Evolutionary conservation across 2,888 invertebrate genomes (phyloP).

Genomic region (Tiliacea aurago): DNA sequence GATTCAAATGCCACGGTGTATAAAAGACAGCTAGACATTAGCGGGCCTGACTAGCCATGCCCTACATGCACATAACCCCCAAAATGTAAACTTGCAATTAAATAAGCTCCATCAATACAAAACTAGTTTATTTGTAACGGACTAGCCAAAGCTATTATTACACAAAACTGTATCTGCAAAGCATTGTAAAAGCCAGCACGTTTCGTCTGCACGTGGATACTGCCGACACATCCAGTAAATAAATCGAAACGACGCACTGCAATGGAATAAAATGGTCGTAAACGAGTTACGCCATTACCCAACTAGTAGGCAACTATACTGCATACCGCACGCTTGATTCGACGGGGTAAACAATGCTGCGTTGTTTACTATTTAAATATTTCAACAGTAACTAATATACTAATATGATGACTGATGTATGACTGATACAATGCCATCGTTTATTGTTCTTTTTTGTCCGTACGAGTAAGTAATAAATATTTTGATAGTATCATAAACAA

Average conservation of each 20-base stretch:
- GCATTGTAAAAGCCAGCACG: constrained; percentile 23
- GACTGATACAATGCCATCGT: neutral
- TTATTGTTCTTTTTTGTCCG: neutral
- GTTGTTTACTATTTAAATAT: constrained; percentile 33
- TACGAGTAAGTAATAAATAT: neutral
- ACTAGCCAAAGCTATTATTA: constrained; percentile 4
- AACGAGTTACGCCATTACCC: constrained; percentile 24
- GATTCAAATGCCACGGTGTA: too few species aligned
- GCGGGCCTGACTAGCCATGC: neutral
- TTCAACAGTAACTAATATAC: constrained; percentile 4
- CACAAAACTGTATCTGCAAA: constrained; percentile 8
- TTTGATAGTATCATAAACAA: neutral
- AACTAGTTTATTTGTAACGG: neutral
- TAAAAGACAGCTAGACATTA: neutral
- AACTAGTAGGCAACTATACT: neutral
- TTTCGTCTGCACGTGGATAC: constrained; percentile 28
- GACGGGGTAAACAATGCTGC: constrained; percentile 12
- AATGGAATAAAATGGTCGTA: constrained; percentile 20
- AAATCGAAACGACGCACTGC: constrained; percentile 31
- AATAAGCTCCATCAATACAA: too few species aligned
- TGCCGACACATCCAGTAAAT: constrained; percentile 30
- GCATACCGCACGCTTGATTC: constrained; percentile 15
- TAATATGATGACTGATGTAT: neutral
- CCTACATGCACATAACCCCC: neutral
- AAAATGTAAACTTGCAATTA: neutral